Evolutionary conservation across 2,888 invertebrate genomes (phyloP), one percentile per base, ranked within the genome.

Genomic region (Cerastis leucographa): DNA sequence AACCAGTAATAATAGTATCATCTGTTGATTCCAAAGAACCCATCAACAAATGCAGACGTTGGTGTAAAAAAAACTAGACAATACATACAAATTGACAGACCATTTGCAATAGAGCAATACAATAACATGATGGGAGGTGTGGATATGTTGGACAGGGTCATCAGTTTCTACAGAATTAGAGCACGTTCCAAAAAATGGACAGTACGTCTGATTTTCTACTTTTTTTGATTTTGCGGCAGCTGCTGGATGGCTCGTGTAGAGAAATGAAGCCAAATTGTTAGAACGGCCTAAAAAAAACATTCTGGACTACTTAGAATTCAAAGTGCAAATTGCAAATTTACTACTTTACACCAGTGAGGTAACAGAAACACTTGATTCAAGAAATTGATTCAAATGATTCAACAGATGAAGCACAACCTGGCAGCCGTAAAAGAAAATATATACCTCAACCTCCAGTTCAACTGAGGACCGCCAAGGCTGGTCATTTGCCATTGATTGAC

Each of bases 1-100:
- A 74, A 74, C 77, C 77, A 14, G 74, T 77, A 22, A 22, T 74
- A 42, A 69, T 69, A 40, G 40, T 64, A 69, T 77, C 68, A 64
- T 64, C 62, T 14, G 68, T 25, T 5, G 67, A 73, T 74, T 59
- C 73, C 0, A 68, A 44, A 11, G 0, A 71, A 71, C 71, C 65
- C 5, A 4, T 17, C 1, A 64, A 74, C 9, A 62, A 49, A 12
- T 77, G 74, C 64, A 68, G 68, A 8, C 68, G 74, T 51, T 77
- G 74, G 54, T 62, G 51, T 22, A n/a, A 73, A 65, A 49, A 77
- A 73, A 42, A 67, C 44, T 7, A 73, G 19, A 9, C 44, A n/a
- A 0, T 73, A 73, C 6, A 73, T 73, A 0, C 1, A 73, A 73
- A 67, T 73, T 35, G 4, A 73, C 12, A 73, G 72, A n/a, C 67